phyloP scores from a whole-genome alignment of 2,888 invertebrate genomes.

The Oegoconia quadripuncta region DNA sequence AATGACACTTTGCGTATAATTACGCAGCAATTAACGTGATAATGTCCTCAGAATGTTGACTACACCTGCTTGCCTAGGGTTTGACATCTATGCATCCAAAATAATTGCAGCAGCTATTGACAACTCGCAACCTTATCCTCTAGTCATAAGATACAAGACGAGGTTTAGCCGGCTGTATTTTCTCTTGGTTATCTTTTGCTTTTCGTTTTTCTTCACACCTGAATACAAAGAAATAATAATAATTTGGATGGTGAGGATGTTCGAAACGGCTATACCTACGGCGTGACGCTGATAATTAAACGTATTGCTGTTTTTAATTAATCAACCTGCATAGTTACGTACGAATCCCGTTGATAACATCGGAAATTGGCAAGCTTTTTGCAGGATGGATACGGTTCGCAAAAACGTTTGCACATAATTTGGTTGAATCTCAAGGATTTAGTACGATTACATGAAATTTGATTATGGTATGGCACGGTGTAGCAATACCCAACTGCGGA shows the following conservation, averaged over 20 bases:
- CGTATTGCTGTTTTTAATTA: constrained; percentile 64
- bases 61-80: constrained; percentile 23
- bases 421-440: no score
- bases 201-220: not conserved
- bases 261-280: not conserved
- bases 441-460: no score
- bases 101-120: no score
- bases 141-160: not conserved
- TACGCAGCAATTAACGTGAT: constrained; percentile 25
- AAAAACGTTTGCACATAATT: no score
- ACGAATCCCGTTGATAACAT: constrained; percentile 53
- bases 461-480: no score
- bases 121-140: no score
- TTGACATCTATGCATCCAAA: constrained; percentile 10
- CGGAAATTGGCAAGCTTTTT: constrained; percentile 54
- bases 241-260: not conserved
- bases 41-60: constrained; percentile 16
- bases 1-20: constrained; percentile 24
- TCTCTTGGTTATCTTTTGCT: not conserved
- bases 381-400: constrained; percentile 37
- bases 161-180: not conserved
- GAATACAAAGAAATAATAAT: no score
- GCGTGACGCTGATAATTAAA: constrained; percentile 44
- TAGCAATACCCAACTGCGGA: no score
- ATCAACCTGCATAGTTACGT: constrained; percentile 53